A percentile compares a stretch with the other conserved stretches of the same genome.
These are phyloP conservation scores for Euproctis similis DNA, from an alignment of 2,888 invertebrate species.

Conservation along the genomic window DNA sequence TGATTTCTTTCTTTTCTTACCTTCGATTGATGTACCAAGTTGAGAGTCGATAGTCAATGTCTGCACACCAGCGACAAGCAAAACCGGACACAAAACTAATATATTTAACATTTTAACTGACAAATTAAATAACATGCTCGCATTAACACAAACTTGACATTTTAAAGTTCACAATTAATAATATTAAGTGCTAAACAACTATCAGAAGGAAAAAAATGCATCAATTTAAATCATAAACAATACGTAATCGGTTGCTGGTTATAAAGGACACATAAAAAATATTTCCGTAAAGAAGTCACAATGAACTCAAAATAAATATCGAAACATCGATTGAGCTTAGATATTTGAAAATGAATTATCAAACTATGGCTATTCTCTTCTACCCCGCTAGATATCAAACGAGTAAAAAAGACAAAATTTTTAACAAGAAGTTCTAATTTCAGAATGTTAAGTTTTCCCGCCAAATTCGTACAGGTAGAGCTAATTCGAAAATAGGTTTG, in stretches of 20 bases:
- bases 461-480: slow-evolving; percentile 17
- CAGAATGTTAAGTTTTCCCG: slow-evolving; percentile 18
- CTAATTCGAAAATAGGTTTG: slow-evolving; percentile 12
- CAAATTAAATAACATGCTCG: slow-evolving; percentile 30
- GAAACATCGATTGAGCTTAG: slow-evolving; percentile 5
- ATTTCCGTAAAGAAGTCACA: slow-evolving; percentile 2
- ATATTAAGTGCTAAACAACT: too few relatives aligned
- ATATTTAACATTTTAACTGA: slow-evolving; percentile 52
- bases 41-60: slow-evolving; percentile 64
- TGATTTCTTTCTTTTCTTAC: too few relatives aligned
- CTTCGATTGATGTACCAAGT: slow-evolving; percentile 65
- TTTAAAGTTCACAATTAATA: too few relatives aligned
- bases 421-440: slow-evolving; percentile 7
- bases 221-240: neutral
- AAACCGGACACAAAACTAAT: slow-evolving; percentile 53
- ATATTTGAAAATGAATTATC: slow-evolving; percentile 4
- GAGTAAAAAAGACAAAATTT: slow-evolving; percentile 9
- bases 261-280: neutral
- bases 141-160: slow-evolving; percentile 7
- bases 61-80: slow-evolving; percentile 53
- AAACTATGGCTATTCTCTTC: slow-evolving; percentile 13
- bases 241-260: slow-evolving; percentile 8
- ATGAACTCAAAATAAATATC: slow-evolving; percentile 3
- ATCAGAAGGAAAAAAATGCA: neutral
- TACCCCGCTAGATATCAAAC: slow-evolving; percentile 2